Evolutionary conservation across 1,140 invertebrate species (phyloP).

Genomic region (Capitella teleta): DNA sequence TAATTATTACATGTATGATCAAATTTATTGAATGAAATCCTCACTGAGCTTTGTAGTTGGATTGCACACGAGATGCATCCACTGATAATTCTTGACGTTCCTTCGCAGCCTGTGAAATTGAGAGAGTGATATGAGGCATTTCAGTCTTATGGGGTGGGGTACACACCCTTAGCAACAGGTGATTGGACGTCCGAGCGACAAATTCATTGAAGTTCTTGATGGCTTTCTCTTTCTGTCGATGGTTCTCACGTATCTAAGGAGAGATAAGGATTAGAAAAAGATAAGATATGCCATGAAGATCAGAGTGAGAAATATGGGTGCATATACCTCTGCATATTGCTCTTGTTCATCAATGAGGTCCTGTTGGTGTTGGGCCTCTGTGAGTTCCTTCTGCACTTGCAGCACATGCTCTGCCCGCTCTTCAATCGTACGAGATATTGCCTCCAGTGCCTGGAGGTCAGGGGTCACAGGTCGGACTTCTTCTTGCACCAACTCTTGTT

Average conservation of each 20-base stretch:
- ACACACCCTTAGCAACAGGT: constrained; percentile 29
- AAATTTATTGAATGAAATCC: constrained; percentile 5
- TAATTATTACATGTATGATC: neutral
- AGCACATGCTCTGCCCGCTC: constrained; percentile 31
- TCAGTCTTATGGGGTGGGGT: neutral
- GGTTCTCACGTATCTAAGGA: constrained; percentile 36
- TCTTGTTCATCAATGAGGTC: constrained; percentile 38
- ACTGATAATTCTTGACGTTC: constrained; percentile 33
- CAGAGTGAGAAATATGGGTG: too few relatives aligned
- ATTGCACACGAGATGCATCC: constrained; percentile 32
- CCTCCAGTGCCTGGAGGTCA: constrained; percentile 38
- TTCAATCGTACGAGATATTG: constrained; percentile 32
- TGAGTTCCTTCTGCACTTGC: constrained; percentile 31
- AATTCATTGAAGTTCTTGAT: constrained; percentile 32
- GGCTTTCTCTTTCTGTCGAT: constrained; percentile 36
- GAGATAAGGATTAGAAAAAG: neutral
- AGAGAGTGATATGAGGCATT: constrained; percentile 6
- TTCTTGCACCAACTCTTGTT: constrained; percentile 33
- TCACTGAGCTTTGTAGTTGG: constrained; percentile 30
- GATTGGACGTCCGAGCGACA: constrained; percentile 36
- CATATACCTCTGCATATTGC: constrained; percentile 34
- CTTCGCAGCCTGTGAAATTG: constrained; percentile 26
- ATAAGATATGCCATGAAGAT: too few relatives aligned
- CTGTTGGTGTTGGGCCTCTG: constrained; percentile 33
- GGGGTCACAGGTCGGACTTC: constrained; percentile 35